A percentile compares a stretch with the other conserved stretches of the same genome.
Conservation (phyloP, 2,113 vertebrate species). For the Melanostigma gelatinosum region DNA sequence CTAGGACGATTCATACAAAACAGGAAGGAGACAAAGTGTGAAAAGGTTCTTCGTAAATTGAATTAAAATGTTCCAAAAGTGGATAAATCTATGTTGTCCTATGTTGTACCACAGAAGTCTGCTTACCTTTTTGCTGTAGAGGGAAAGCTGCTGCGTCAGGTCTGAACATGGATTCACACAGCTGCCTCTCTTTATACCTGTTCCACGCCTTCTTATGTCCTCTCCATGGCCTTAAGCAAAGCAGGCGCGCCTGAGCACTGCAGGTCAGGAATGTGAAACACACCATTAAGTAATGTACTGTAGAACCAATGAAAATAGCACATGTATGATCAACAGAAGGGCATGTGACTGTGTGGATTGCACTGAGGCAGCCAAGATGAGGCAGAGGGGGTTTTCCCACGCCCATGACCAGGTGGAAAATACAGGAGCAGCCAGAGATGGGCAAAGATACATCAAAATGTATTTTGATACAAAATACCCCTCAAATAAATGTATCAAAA, state of each 20-base stretch:
- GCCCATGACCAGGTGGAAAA: background rate
- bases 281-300: background rate
- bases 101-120: background rate
- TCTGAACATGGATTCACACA: slow-evolving; percentile 51
- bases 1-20: background rate
- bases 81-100: background rate
- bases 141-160: slow-evolving; percentile 45
- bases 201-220: slow-evolving; percentile 38
- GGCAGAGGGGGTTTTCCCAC: background rate
- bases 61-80: background rate
- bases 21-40: background rate
- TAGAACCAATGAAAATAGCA: background rate
- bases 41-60: background rate
- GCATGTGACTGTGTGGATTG: background rate
- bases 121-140: slow-evolving; percentile 51
- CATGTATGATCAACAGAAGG: background rate
- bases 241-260: background rate
- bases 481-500: no score
- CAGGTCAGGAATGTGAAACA: background rate
- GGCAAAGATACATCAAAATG: no score
- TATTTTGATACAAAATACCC: no score
- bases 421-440: background rate
- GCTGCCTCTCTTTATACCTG: slow-evolving; percentile 24
- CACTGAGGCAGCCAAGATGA: background rate
- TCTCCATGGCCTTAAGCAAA: background rate